phyloP scores from a whole-genome alignment of 1,140 invertebrate genomes.

The Leucophenga varia region DNA sequence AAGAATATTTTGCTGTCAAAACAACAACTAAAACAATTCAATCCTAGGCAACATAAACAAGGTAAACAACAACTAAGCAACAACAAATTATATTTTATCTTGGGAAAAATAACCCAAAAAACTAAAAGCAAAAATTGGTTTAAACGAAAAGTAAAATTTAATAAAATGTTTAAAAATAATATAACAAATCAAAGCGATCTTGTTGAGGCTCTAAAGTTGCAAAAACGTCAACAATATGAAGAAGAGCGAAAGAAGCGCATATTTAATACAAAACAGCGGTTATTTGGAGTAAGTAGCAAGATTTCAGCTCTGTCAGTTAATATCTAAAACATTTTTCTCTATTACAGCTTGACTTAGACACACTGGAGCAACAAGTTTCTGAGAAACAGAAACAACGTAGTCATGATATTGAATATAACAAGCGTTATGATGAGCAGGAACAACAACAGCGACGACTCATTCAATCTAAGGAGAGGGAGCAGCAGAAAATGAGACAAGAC shows the following conservation, averaged over 20 bases:
- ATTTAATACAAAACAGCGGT: conserved; percentile 76
- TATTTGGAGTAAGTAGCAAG: conserved; percentile 69
- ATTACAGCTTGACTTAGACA: conserved; percentile 71
- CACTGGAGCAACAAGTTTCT: conserved; percentile 72
- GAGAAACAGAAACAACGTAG: conserved; percentile 68
- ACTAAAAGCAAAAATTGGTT: too few species aligned
- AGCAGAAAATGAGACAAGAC: conserved; percentile 57
- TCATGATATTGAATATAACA: conserved; percentile 62
- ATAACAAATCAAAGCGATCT: conserved; percentile 27
- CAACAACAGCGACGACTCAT: conserved; percentile 66
- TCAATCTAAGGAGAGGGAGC: conserved; percentile 63
- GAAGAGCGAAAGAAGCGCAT: conserved; percentile 77
- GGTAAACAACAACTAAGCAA: too few species aligned
- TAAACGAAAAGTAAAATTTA: too few species aligned
- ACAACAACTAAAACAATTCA: too few species aligned
- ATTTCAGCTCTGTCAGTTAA: background rate
- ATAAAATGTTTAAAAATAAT: too few species aligned
- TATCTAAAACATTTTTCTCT: background rate
- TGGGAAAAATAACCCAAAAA: too few species aligned
- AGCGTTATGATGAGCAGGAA: conserved; percentile 67
- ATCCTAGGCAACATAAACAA: too few species aligned
- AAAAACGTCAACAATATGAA: conserved; percentile 72
- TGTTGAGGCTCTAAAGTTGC: conserved; percentile 72
- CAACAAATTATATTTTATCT: too few species aligned
- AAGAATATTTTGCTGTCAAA: too few species aligned